Base-by-base conservation (phyloP, 2,888 invertebrate genomes). In the Furcula furcula region DNA sequence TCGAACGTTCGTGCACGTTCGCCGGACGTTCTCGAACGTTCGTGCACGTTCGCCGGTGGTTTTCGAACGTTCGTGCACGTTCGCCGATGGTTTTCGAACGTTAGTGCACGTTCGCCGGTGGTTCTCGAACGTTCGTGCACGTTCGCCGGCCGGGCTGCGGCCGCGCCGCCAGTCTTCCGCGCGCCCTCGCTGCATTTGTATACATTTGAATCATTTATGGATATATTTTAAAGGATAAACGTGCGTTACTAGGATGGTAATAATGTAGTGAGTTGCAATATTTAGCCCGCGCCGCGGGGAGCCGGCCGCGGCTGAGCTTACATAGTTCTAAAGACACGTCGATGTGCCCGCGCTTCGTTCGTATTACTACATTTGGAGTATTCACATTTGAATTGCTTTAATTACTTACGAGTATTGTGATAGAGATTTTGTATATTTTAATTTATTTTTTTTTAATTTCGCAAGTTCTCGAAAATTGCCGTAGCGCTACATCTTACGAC, bases 391-490 rank as follows among this genome's bases (percentile, higher is more conserved):
- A 83, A 85, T 87, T 76, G 88, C 88, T 88, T 88, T 87, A 88
- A 87, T 87, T 88, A 87, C 87, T 87, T 88, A 87, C 88, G 85
- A 87, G 87, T 87, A 87, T 88, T 88, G 88, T 87, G 88, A 87
- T 88, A 88, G 88, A 88, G 86, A 86, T 88, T 86, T 87, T 88
- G 87, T 88, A 87, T 88, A 87, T 86, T 87, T 84, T 88, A 87
- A 88, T 87, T 88, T 87, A 87, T 88, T 87, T 85, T 80, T n/a
- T 84, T 85, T 78, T 81, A 83, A 84, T 85, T 87, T 86, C 78
- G 82, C 86, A 85, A 75, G 78, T 84, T 79, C 73, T 82, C 78
- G 72, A 63, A 70, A 75, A 75, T 78, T 73, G 75, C 68, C 72
- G 82, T 82, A 81, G 81, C 83, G 82, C 85, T 81, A 77, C 81